Conservation (phyloP, 2,888 invertebrate genomes). For the Rhodophaea formosa region DNA sequence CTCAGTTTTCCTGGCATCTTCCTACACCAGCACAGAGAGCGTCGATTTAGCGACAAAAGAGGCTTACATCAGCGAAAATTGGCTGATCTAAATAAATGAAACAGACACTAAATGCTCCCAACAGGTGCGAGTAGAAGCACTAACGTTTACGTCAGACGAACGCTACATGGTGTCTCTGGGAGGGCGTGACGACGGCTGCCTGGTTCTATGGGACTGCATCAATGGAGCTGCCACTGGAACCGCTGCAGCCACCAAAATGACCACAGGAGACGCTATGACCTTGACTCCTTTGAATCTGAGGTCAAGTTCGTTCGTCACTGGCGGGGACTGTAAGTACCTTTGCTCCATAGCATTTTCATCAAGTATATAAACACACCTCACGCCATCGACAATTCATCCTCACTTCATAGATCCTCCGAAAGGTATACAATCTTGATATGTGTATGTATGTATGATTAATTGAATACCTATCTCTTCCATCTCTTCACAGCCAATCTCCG, state of each 20-base stretch:
- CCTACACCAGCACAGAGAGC: no score
- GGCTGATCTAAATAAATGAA: no score
- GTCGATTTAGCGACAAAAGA: no score
- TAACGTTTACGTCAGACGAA: constrained; percentile 91
- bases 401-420: no score
- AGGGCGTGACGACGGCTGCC: constrained; percentile 93
- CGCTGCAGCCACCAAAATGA: constrained; percentile 82
- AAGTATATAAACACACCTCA: no score
- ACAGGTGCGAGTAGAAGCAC: constrained; percentile 88
- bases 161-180: constrained; percentile 92
- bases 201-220: constrained; percentile 91
- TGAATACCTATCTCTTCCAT: no score
- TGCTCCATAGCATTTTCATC: neutral
- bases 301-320: constrained; percentile 86
- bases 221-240: constrained; percentile 83
- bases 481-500: constrained; percentile 81
- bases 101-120: no score
- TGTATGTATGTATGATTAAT: no score
- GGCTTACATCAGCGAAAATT: no score
- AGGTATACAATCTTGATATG: no score
- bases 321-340: constrained; percentile 82
- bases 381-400: no score
- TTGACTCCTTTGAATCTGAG: constrained; percentile 79
- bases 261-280: constrained; percentile 86
- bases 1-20: no score